Evolutionary conservation across 1,140 invertebrate species (phyloP), one percentile per base, ranked within the genome.

Genomic region (Drosophila elegans): DNA sequence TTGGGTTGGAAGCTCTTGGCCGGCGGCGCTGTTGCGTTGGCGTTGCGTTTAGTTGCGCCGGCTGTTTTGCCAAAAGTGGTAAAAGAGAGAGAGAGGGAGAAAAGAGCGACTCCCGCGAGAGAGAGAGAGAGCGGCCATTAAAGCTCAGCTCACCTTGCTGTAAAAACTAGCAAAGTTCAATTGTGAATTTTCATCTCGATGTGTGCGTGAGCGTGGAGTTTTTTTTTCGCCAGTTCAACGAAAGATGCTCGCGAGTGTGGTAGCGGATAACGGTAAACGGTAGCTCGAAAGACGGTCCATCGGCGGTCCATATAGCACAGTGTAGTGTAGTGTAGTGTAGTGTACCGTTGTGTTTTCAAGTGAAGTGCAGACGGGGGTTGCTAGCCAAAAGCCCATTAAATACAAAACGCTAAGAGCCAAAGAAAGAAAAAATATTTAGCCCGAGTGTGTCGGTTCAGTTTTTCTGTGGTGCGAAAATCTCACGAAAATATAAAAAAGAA

Each of bases 231-330:
- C 84, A 88, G 84, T 88, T 71, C 61, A 36, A 74, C 64, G 73
- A 73, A 89, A 80, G 77, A 80, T 69, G 77, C 78, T 66, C 84
- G 68, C 67, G 76, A 74, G 84, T 80, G 69, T 80, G 84, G 84
- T 80, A 78, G 56, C 78, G 57, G 44, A 48, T 59, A 74, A 57
- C 64, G 44, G 68, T 48, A 71, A 21, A 36, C 51, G 51, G 29
- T 27, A 39, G 51, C 51, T 56, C 9, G 32, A 42, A 10, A n/a
- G 32, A 29, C 60, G 29, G 60, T 36, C 21, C n/a, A 42, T 4
- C 60, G 61, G 5, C 29, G 29, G 29, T 32, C 29, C 29, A 32
- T 32, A 32, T 44, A 44, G 55, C 55, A 21, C 41, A 73, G 49
- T 61, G 74, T 51, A 72, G 68, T 74, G 72, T 54, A 60, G 63